Percentiles rank a stretch among this genome's conserved stretches.
phyloP scores from a whole-genome alignment of 2,888 invertebrate genomes.

The Itoplectis maculator region DNA sequence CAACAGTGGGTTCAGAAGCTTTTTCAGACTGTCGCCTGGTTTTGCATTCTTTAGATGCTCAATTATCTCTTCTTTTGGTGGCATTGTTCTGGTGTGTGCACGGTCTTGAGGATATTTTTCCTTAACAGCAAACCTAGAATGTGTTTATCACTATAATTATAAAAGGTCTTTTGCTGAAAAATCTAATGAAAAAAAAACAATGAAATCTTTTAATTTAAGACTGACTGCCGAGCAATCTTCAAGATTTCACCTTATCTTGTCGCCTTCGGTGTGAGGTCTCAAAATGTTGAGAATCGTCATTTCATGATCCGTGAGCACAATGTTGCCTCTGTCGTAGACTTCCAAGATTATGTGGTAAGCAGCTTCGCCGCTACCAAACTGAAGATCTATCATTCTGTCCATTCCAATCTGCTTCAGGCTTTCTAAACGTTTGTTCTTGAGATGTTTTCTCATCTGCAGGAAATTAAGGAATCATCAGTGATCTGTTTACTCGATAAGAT shows the following conservation, averaged over 20 bases:
- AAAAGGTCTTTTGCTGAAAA: not conserved
- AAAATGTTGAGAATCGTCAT: slow-evolving; percentile 96
- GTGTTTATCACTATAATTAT: not conserved
- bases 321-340: slow-evolving; percentile 97
- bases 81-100: slow-evolving; percentile 88
- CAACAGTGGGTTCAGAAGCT: slow-evolving; percentile 92
- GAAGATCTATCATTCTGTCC: slow-evolving; percentile 97
- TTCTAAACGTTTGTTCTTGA: slow-evolving; percentile 97
- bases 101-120: slow-evolving; percentile 95
- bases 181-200: no score
- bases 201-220: not conserved
- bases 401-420: slow-evolving; percentile 93
- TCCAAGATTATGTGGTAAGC: slow-evolving; percentile 98
- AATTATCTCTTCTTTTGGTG: slow-evolving; percentile 86
- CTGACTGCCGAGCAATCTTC: not conserved
- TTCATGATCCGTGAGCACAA: slow-evolving; percentile 96
- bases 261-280: slow-evolving; percentile 95
- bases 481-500: not conserved
- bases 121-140: slow-evolving; percentile 92
- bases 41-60: slow-evolving; percentile 88
- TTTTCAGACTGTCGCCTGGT: slow-evolving; percentile 91
- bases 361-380: slow-evolving; percentile 97
- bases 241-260: slow-evolving; percentile 89
- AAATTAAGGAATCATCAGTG: slow-evolving; percentile 23
- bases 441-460: slow-evolving; percentile 95